Conservation (phyloP, 2,888 invertebrate species). For the Idaea biselata region DNA sequence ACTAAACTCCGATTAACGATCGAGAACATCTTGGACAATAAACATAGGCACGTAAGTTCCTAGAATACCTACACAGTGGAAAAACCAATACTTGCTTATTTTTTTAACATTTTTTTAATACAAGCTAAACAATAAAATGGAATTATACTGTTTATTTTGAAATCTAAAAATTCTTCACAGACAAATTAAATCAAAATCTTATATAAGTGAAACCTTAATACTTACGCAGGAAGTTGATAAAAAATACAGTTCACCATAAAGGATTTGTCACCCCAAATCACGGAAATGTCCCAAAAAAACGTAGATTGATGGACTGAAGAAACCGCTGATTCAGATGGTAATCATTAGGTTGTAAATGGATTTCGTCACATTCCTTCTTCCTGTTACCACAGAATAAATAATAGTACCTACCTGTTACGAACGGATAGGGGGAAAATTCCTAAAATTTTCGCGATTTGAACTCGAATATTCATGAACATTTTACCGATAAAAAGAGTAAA, state of each 20-base stretch:
- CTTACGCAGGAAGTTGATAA: neutral
- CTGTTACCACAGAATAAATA: neutral
- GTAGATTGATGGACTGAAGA: constrained; percentile 21
- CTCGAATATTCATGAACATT: too few relatives aligned
- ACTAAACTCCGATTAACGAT: neutral
- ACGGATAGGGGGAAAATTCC: neutral
- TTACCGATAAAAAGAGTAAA: too few relatives aligned
- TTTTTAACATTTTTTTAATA: too few relatives aligned
- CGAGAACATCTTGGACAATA: neutral
- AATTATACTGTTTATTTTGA: too few relatives aligned
- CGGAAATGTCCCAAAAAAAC: constrained; percentile 7
- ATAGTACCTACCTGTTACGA: neutral
- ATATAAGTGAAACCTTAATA: neutral
- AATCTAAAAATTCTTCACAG: too few relatives aligned
- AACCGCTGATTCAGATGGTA: constrained; percentile 24
- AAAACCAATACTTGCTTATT: too few relatives aligned
- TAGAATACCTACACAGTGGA: neutral
- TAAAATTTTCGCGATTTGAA: neutral
- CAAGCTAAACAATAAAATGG: too few relatives aligned
- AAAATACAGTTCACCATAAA: neutral
- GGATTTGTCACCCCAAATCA: neutral
- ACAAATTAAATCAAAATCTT: neutral
- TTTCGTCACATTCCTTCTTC: neutral
- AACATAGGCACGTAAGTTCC: neutral
- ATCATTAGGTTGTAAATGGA: constrained; percentile 14